These are phyloP conservation scores for Arenaria interpres DNA, from an alignment of 2,113 vertebrate genomes.

Conservation along the genomic window DNA sequence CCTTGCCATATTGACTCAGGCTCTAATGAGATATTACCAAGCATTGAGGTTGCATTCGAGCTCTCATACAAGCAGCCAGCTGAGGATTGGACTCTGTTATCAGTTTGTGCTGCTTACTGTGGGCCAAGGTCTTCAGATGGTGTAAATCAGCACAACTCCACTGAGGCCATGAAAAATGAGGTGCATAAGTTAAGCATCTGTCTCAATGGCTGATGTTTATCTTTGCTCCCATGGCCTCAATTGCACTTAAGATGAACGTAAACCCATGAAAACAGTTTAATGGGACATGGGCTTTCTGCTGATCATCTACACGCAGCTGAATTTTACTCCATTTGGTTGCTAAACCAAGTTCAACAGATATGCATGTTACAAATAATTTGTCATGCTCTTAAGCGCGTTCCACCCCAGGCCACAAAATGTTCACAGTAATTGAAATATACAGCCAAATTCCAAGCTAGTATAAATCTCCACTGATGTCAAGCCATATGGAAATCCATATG, in stretches of 20 bases:
- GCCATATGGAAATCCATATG: slow-evolving; percentile 54
- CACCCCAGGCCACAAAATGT: slow-evolving; percentile 58
- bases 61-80: background rate
- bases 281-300: slow-evolving; percentile 39
- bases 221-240: slow-evolving; percentile 49
- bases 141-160: slow-evolving; percentile 36
- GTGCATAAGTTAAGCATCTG: slow-evolving; percentile 62
- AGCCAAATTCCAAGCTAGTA: slow-evolving; percentile 58
- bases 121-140: slow-evolving; percentile 48
- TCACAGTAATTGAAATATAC: slow-evolving; percentile 60
- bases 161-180: slow-evolving; percentile 55
- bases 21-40: slow-evolving; percentile 10
- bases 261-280: slow-evolving; percentile 52
- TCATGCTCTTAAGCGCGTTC: slow-evolving; percentile 34
- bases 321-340: slow-evolving; percentile 41
- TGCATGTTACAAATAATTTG: slow-evolving; percentile 57
- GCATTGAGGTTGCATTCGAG: slow-evolving; percentile 8
- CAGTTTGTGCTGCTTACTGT: slow-evolving; percentile 3
- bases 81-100: slow-evolving; percentile 31
- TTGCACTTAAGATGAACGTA: slow-evolving; percentile 52
- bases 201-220: slow-evolving; percentile 59
- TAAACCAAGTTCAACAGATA: slow-evolving; percentile 43
- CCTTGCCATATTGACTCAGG: background rate
- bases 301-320: slow-evolving; percentile 42
- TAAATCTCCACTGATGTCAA: slow-evolving; percentile 64